phyloP scores from a whole-genome alignment of 2,113 vertebrate genomes.

The Aplodontia rufa region DNA sequence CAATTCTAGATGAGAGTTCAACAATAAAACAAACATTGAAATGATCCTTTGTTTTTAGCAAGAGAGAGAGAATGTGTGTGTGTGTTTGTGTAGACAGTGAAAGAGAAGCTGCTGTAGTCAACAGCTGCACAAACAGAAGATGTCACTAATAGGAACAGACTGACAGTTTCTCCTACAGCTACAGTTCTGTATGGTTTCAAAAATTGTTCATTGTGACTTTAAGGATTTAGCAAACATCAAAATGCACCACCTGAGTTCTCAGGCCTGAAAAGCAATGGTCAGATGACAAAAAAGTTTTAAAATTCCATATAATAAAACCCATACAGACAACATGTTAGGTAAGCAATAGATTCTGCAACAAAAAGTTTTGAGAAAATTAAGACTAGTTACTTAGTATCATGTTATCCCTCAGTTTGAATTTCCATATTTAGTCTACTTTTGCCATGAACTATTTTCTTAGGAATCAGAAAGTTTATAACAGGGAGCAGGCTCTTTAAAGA shows the following conservation, averaged over 20 bases:
- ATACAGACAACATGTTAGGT: constrained; percentile 56
- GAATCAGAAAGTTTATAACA: constrained; percentile 29
- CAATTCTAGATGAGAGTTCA: constrained; percentile 78
- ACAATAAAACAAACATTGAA: constrained; percentile 83
- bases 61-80: not conserved
- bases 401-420: constrained; percentile 24
- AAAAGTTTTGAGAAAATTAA: constrained; percentile 29
- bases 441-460: not conserved
- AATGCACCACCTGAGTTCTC: constrained; percentile 72
- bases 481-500: not conserved
- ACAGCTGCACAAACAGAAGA: constrained; percentile 90
- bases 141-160: constrained; percentile 85
- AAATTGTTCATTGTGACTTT: constrained; percentile 79
- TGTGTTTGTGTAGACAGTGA: too few species aligned
- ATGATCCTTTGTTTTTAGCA: constrained; percentile 83
- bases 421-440: constrained; percentile 24
- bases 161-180: constrained; percentile 81
- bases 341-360: constrained; percentile 16
- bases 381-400: not conserved
- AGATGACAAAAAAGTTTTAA: constrained; percentile 41
- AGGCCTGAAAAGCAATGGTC: constrained; percentile 35
- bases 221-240: constrained; percentile 59
- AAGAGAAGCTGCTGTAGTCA: constrained; percentile 86
- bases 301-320: constrained; percentile 75
- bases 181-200: constrained; percentile 75